These are phyloP conservation scores for Panulirus ornatus DNA, from an alignment of 1,140 invertebrate genomes.

Conservation along the genomic window DNA sequence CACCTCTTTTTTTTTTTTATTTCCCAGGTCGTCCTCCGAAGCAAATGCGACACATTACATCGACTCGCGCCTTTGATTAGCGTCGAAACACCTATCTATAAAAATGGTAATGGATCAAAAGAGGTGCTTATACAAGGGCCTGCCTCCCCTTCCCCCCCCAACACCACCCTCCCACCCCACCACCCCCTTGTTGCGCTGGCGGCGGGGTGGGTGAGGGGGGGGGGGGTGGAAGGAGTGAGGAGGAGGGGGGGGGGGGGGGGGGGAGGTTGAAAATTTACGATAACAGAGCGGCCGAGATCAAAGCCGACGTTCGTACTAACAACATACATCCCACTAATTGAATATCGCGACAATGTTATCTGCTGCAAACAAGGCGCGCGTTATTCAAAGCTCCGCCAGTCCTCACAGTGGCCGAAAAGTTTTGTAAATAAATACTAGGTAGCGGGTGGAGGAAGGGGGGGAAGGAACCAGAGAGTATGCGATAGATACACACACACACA, in stretches of 20 bases:
- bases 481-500: not conserved
- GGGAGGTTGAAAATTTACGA: not conserved
- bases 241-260: not conserved
- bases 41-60: no score
- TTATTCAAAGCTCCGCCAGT: not conserved
- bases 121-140: no score
- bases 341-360: slow-evolving; percentile 28
- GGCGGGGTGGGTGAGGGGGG: not conserved
- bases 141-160: no score
- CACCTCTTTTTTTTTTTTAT: no score
- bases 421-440: not conserved
- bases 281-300: not conserved
- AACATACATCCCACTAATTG: slow-evolving; percentile 26
- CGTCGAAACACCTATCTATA: no score
- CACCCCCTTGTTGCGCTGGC: no score
- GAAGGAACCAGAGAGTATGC: not conserved
- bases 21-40: no score
- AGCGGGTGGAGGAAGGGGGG: not conserved
- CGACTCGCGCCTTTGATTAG: no score
- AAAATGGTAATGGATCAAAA: no score
- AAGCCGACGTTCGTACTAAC: not conserved
- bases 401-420: not conserved
- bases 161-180: no score
- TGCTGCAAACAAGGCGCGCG: not conserved
- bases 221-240: no score